Evolutionary conservation across 2,113 vertebrate species (phyloP), one percentile per base, ranked within the genome.

Genomic region (Elaphurus davidianus): DNA sequence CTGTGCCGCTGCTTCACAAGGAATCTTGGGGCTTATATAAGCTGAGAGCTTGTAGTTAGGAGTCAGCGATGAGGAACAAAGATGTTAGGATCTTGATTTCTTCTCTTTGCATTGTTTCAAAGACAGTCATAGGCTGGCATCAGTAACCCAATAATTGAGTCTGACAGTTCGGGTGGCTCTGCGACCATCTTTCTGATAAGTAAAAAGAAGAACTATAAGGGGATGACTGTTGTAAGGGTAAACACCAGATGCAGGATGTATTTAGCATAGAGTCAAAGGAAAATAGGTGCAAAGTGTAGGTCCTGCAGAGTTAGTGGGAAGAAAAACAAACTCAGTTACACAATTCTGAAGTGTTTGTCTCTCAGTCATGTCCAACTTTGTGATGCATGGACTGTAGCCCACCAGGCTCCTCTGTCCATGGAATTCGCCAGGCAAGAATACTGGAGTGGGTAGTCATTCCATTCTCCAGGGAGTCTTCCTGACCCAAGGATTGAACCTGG

Each of bases 1-100:
- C 71, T 74, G 64, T 36, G 36, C 21, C 36, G 21, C 36, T 0
- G 1, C 71, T 74, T 40, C 21, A 43, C 0, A 23, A 40, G 36
- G 36, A 43, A 13, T 74, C 36, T 13, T 25, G 36, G 71, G 36
- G 71, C 21, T 74, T 43, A 74, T 25, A 43, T 25, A 43, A 43
- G 36, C n/a, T 74, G 11, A 25, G 67, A 40, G 67, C 67, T 40
- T 25, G 21, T 25, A 13, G 36, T 25, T 25, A 74, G 36, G 67
- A 74, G 36, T 3, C 21, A 43, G 71, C 6, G 36, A 25, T 74
- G 36, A 74, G 55, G 36, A 74, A 74, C 21, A 25, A 74, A 74
- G 71, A 13, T 74, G 40, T 74, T 74, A 25, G 36, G 36, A 74
- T 74, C 21, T 3, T 74, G 21, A 43, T 43, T 43, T 40, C 36